Conservation (phyloP, 2,797 vertebrate genomes). For the Sebastes cheni region DNA sequence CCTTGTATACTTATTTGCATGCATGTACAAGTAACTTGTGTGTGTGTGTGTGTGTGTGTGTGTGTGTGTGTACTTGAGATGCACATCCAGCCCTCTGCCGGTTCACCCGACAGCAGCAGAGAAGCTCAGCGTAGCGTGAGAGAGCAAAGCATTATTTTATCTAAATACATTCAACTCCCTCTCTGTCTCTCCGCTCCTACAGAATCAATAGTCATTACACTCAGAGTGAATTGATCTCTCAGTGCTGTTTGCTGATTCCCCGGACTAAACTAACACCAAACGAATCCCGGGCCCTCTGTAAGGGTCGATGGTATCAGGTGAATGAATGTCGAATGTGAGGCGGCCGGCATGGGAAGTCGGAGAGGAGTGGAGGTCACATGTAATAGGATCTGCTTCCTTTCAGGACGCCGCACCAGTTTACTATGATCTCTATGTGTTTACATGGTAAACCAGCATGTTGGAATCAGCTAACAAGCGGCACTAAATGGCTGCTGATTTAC, state of each 20-base stretch:
- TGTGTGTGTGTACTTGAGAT: conserved; percentile 36
- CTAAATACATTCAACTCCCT: conserved; percentile 72
- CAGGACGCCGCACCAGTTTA: neutral
- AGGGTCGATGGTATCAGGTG: conserved; percentile 49
- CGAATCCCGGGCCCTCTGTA: conserved; percentile 45
- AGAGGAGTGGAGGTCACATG: conserved; percentile 44
- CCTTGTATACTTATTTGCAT: neutral
- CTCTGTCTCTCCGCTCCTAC: conserved; percentile 62
- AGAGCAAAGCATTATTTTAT: conserved; percentile 75
- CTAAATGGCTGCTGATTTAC: conserved; percentile 25
- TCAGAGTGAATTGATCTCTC: conserved; percentile 73
- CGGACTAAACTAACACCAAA: conserved; percentile 68
- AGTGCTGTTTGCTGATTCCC: conserved; percentile 69
- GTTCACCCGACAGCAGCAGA: conserved; percentile 23
- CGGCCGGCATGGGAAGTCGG: neutral
- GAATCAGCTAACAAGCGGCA: neutral
- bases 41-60: neutral
- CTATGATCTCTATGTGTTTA: conserved; percentile 15
- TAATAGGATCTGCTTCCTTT: conserved; percentile 41
- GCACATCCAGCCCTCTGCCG: conserved; percentile 34
- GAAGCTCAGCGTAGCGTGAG: conserved; percentile 33
- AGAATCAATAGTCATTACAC: conserved; percentile 80
- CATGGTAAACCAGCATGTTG: conserved; percentile 5
- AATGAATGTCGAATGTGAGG: conserved; percentile 45
- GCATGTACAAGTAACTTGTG: neutral